Conservation (phyloP, 2,113 vertebrate species). For the Nothoprocta perdicaria region DNA sequence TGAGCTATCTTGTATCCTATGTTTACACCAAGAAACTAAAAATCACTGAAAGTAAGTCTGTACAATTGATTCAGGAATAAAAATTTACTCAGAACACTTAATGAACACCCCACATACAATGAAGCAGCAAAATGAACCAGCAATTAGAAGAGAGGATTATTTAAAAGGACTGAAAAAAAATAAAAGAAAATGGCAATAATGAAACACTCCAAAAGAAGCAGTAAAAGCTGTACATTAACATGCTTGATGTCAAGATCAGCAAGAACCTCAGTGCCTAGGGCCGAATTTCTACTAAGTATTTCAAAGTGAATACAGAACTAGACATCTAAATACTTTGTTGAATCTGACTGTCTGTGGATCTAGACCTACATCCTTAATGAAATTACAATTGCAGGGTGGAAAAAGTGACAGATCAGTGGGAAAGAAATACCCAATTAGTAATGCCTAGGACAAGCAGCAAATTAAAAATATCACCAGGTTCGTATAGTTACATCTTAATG, state of each 20-base stretch:
- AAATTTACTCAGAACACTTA: not conserved
- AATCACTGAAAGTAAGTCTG: not conserved
- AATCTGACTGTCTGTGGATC: not conserved
- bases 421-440: not conserved
- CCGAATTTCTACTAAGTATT: not conserved
- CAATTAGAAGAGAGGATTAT: not conserved
- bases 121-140: not conserved
- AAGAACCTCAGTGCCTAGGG: not conserved
- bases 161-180: not conserved
- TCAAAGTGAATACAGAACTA: not conserved
- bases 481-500: not conserved
- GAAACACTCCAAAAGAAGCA: not conserved
- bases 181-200: not conserved
- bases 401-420: not conserved
- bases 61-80: not conserved
- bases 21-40: not conserved
- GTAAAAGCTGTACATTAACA: not conserved
- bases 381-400: not conserved
- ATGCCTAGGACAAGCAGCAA: not conserved
- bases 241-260: not conserved
- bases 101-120: not conserved
- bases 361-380: not conserved
- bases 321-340: not conserved
- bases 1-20: not conserved
- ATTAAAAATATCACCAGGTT: not conserved